Conservation (phyloP, 2,797 vertebrate genomes). For the Ctenosaura bakeri region DNA sequence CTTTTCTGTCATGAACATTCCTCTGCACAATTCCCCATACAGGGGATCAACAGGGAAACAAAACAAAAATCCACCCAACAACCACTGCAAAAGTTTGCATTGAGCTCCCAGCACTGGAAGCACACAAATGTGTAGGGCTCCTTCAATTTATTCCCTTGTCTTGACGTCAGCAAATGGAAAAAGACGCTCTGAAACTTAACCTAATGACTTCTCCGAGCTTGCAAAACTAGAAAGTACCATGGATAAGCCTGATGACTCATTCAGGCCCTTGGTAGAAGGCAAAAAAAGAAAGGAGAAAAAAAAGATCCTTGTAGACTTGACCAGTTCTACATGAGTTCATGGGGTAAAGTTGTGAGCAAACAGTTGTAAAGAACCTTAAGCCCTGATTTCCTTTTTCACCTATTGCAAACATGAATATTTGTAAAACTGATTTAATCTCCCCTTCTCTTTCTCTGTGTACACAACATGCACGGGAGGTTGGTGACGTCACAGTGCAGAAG, state of each 20-base stretch:
- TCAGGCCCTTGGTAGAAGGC: constrained; percentile 51
- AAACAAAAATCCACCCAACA: background rate
- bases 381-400: constrained; percentile 50
- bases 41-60: background rate
- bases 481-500: constrained; percentile 43
- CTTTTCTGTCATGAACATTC: background rate
- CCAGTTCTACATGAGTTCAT: constrained; percentile 20
- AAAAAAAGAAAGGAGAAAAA: background rate
- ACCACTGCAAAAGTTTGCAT: constrained; percentile 16
- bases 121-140: constrained; percentile 18
- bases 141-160: constrained; percentile 26
- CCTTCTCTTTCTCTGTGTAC: constrained; percentile 58
- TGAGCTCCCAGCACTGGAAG: background rate
- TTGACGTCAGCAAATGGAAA: constrained; percentile 72
- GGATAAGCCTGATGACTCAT: constrained; percentile 69
- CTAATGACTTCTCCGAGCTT: constrained; percentile 69
- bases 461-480: constrained; percentile 43
- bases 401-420: constrained; percentile 45
- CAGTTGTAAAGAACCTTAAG: constrained; percentile 32
- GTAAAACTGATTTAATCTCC: constrained; percentile 51
- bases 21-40: background rate
- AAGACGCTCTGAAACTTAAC: constrained; percentile 70
- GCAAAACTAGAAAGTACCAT: constrained; percentile 60
- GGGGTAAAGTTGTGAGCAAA: constrained; percentile 43
- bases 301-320: background rate